Conservation (phyloP, 2,113 vertebrate species). For the Dunckerocampus dactyliophorus region DNA sequence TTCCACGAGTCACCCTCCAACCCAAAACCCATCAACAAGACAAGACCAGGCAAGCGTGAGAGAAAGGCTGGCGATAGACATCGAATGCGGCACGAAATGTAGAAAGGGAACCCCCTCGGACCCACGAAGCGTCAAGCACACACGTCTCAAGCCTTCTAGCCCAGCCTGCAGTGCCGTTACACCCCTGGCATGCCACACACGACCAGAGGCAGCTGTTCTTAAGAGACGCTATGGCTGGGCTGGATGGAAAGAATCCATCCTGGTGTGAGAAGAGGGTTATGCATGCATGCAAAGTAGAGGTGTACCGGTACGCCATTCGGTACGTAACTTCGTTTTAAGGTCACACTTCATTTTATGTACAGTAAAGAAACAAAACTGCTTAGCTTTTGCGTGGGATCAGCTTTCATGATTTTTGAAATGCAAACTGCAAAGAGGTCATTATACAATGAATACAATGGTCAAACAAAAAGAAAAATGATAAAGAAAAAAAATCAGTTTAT, state of each 20-base stretch:
- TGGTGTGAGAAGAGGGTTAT: slow-evolving; percentile 29
- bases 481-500: no score
- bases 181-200: slow-evolving; percentile 58
- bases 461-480: no score
- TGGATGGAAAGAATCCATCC: slow-evolving; percentile 37
- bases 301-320: no score
- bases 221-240: slow-evolving; percentile 36
- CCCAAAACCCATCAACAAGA: slow-evolving; percentile 58
- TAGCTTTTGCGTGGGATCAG: no score
- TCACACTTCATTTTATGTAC: no score
- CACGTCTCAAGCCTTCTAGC: slow-evolving; percentile 50
- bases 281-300: background rate
- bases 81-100: slow-evolving; percentile 75
- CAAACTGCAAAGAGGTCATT: no score
- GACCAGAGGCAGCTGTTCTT: slow-evolving; percentile 62
- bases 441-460: no score
- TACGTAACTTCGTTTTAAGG: no score
- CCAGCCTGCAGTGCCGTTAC: slow-evolving; percentile 56
- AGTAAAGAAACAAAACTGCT: no score
- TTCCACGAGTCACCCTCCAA: background rate
- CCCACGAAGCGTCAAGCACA: slow-evolving; percentile 27
- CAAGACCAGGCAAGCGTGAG: slow-evolving; percentile 77
- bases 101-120: slow-evolving; percentile 55
- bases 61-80: slow-evolving; percentile 76
- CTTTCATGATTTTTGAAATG: no score